Percentiles rank a stretch among this genome's conserved stretches.
Conservation (phyloP, 2,113 vertebrate species). For the Tupaia tana region DNA sequence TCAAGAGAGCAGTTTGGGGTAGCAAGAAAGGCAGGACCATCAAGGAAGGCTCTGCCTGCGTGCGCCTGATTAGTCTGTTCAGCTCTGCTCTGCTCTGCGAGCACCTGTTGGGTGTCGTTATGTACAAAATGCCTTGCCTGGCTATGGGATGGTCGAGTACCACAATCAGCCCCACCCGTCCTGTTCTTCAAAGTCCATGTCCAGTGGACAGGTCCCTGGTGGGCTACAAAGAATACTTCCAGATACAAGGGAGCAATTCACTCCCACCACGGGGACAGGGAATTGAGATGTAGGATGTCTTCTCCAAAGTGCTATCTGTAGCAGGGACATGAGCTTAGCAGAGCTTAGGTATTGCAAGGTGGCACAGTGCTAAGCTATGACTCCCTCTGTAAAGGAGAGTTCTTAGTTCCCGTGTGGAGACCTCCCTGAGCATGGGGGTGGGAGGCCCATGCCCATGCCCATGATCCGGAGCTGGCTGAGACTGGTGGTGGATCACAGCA, state of each 20-base stretch:
- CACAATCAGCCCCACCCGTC: fast-evolving
- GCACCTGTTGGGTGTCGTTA: fast-evolving
- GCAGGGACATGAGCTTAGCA: neutral
- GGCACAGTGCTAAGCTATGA: too few relatives aligned
- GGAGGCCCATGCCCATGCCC: too few relatives aligned
- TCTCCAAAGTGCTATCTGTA: neutral
- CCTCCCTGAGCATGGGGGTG: too few relatives aligned
- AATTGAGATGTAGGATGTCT: neutral
- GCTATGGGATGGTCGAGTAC: neutral
- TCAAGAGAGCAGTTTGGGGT: neutral
- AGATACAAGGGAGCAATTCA: neutral
- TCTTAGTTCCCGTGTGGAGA: too few relatives aligned
- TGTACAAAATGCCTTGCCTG: neutral
- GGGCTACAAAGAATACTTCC: neutral
- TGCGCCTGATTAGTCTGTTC: neutral
- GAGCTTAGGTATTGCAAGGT: too few relatives aligned
- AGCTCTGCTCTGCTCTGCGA: neutral
- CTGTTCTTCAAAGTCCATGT: neutral
- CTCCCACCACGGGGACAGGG: neutral
- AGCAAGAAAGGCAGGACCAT: neutral
- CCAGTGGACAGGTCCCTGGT: fast-evolving
- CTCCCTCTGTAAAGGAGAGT: too few relatives aligned
- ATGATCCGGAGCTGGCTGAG: too few relatives aligned
- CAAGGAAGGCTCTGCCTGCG: neutral
- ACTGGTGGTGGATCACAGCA: too few relatives aligned